Evolutionary conservation across 2,888 invertebrate genomes (phyloP).

Genomic region (Scaptomyza reducta): DNA sequence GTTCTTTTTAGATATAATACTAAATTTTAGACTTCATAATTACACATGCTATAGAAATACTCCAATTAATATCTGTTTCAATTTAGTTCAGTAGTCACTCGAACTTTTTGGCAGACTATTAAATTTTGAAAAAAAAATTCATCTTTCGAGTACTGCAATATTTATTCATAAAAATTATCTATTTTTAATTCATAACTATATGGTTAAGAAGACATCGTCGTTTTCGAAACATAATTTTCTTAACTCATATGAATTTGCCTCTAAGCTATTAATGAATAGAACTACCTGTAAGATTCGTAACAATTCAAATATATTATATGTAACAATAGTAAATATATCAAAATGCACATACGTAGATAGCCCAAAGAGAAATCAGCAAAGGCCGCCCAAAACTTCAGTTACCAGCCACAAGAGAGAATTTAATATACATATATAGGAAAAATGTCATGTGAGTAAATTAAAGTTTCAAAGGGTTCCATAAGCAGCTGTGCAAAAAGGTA

Average conservation of each 20-base stretch:
- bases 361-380: constrained; percentile 8
- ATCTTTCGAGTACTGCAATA: too few relatives aligned
- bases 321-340: constrained; percentile 9
- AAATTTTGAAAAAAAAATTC: too few relatives aligned
- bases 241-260: neutral
- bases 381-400: constrained; percentile 4
- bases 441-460: constrained; percentile 47
- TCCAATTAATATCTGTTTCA: neutral
- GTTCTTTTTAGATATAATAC: neutral
- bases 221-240: neutral
- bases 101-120: neutral
- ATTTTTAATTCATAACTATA: too few relatives aligned
- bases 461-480: constrained; percentile 6
- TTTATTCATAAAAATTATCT: too few relatives aligned
- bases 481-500: constrained; percentile 32
- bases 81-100: neutral
- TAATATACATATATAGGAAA: neutral
- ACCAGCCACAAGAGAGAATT: neutral
- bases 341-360: constrained; percentile 27
- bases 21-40: constrained; percentile 1
- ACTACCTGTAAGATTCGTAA: constrained; percentile 11
- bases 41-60: neutral
- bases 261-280: constrained; percentile 3
- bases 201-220: too few relatives aligned
- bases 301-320: neutral